These are phyloP conservation scores for Stichopus horrens DNA, from an alignment of 53 echinoderm and acorn worm genomes.

Conservation along the genomic window DNA sequence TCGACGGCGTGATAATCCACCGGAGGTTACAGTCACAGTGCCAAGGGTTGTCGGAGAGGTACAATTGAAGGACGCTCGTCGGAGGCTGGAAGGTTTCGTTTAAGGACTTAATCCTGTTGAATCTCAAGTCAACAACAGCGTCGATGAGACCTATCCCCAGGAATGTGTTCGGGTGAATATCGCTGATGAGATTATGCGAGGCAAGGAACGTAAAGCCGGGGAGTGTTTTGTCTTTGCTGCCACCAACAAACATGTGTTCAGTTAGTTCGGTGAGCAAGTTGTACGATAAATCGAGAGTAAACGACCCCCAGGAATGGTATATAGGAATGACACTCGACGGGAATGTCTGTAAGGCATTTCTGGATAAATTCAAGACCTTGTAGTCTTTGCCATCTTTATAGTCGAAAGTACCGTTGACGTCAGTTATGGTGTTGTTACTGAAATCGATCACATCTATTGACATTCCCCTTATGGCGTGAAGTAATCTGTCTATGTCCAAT, in stretches of 20 bases:
- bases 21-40: slow-evolving; percentile 21
- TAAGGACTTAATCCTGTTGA: neutral
- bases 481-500: neutral
- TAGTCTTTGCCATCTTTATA: neutral
- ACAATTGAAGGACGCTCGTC: neutral
- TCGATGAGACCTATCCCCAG: neutral
- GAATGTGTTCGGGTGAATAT: neutral
- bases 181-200: neutral
- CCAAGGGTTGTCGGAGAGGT: slow-evolving; percentile 6
- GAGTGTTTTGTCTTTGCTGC: neutral
- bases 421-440: neutral
- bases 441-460: slow-evolving; percentile 5
- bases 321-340: neutral
- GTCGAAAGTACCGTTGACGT: slow-evolving; percentile 13
- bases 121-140: neutral
- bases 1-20: neutral
- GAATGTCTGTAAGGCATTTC: slow-evolving; percentile 4
- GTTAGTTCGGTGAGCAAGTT: slow-evolving; percentile 8
- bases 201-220: slow-evolving; percentile 5
- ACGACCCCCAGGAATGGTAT: neutral
- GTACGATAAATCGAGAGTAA: neutral
- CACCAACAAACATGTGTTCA: slow-evolving; percentile 7
- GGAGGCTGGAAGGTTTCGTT: neutral
- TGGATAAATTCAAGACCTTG: slow-evolving; percentile 22
- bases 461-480: neutral